Conservation (phyloP, 1,140 invertebrate genomes). For the Neodiprion pinetum region DNA sequence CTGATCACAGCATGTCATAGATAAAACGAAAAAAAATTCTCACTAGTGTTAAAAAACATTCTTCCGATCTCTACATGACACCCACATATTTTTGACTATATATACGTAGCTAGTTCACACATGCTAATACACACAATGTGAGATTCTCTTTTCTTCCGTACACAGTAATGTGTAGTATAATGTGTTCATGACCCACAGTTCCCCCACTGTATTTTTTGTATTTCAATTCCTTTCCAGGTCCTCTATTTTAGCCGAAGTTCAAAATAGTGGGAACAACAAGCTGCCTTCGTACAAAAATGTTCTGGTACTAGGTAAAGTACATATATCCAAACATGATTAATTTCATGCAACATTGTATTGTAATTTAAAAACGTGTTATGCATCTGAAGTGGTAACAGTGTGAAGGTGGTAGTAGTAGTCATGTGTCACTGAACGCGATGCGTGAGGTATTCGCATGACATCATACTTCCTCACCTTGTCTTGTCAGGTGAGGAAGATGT, state of each 20-base stretch:
- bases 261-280: slow-evolving; percentile 92
- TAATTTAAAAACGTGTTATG: background rate
- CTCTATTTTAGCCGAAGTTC: slow-evolving; percentile 91
- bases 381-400: slow-evolving; percentile 20
- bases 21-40: slow-evolving; percentile 58
- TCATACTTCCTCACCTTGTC: background rate
- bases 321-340: background rate
- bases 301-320: slow-evolving; percentile 78
- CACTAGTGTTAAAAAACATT: slow-evolving; percentile 61
- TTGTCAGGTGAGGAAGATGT: background rate
- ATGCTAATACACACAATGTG: slow-evolving; percentile 18
- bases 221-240: slow-evolving; percentile 72
- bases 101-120: background rate
- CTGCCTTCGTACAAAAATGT: slow-evolving; percentile 92
- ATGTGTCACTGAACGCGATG: background rate
- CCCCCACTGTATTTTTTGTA: slow-evolving; percentile 20
- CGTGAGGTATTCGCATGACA: slow-evolving; percentile 8
- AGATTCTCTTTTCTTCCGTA: no score
- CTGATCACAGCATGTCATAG: slow-evolving; percentile 64
- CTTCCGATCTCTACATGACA: slow-evolving; percentile 39
- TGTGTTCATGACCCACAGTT: background rate
- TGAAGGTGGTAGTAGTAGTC: background rate
- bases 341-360: background rate
- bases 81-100: background rate
- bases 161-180: background rate